Conservation (phyloP, 2,888 invertebrate genomes). For the Andrena chrysosceles region DNA sequence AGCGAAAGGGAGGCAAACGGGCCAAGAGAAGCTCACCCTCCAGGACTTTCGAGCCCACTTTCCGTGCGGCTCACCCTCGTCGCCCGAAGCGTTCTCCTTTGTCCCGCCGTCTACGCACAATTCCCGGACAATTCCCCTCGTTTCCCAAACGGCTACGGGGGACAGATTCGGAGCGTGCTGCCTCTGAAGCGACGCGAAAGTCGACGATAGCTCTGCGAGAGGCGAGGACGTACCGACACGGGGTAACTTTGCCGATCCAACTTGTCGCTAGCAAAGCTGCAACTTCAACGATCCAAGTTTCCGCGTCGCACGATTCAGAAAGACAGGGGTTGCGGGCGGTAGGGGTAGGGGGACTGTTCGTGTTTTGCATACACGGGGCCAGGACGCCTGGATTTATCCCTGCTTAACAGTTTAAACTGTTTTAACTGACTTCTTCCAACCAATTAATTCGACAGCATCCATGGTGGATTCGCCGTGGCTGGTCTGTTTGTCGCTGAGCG, state of each 20-base stretch:
- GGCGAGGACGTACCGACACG: slow-evolving; percentile 37
- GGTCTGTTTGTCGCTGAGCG: not conserved
- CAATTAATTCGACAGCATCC: slow-evolving; percentile 31
- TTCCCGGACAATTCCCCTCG: slow-evolving; percentile 53
- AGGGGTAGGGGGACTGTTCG: slow-evolving; percentile 1
- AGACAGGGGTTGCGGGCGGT: slow-evolving; percentile 21
- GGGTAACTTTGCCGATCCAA: slow-evolving; percentile 65
- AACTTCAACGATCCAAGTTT: slow-evolving; percentile 66
- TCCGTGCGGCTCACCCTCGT: slow-evolving; percentile 19
- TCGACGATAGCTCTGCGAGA: slow-evolving; percentile 45
- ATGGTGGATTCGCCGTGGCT: not conserved
- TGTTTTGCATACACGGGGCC: slow-evolving; percentile 17
- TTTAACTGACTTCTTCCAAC: slow-evolving; percentile 42
- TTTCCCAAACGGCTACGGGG: slow-evolving; percentile 43
- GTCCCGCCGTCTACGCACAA: slow-evolving; percentile 38
- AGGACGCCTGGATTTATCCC: slow-evolving; percentile 41
- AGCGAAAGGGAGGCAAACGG: slow-evolving; percentile 9
- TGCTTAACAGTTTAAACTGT: slow-evolving; percentile 39
- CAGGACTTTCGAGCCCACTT: slow-evolving; percentile 31
- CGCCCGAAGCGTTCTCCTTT: slow-evolving; percentile 50
- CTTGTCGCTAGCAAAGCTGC: slow-evolving; percentile 67
- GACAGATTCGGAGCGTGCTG: slow-evolving; percentile 57
- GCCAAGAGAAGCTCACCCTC: not conserved
- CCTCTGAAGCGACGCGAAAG: slow-evolving; percentile 40
- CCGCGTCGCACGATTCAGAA: slow-evolving; percentile 37